Base-by-base conservation (phyloP, 2,113 vertebrate species). In the Coracopsis vasa region DNA sequence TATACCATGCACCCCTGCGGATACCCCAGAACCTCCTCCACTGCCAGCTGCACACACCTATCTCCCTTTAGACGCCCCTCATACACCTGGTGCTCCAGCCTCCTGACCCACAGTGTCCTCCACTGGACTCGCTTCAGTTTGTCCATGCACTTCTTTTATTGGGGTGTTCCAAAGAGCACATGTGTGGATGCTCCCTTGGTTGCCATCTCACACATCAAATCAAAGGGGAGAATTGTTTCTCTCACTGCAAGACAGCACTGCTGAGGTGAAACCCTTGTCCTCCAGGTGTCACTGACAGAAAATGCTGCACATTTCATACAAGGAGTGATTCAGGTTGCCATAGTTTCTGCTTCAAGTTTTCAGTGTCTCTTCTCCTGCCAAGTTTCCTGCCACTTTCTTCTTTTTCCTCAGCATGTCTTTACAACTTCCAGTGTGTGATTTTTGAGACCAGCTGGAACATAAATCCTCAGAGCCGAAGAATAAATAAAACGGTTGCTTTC, bases 371-470 rank as follows among this genome's bases (percentile, higher is more conserved):
- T 87, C 84, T 75, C 78, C 89, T 94, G 94, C 93, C 79, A 95
- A 92, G 35, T 92, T 94, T 83, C 82, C 82, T 96, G 64, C n/a
- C 85, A 83, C 78, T 47, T 67, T 66, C 41, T 48, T 65, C 17
- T 82, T 84, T 27, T 6, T 17, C 71, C 71, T 72, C 88, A 96
- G 67, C 71, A 90, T 47, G 81, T 80, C 93, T 93, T 96, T 94
- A 92, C 92, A 78, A 84, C 60, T 91, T 91, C 66, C 74, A 95
- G 84, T 91, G 92, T 74, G 90, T 93, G 90, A 92, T 94, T 96
- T 96, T 96, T 90, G 75, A 96, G 79, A 95, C 92, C 87, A 95
- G 92, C 86, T 96, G 92, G 94, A 94, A 94, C 45, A 96, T 74
- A 96, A 95, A 88, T 3, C 60, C 75, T 94, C 75, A 86, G 93